Evolutionary conservation across 2,113 vertebrate genomes (phyloP), one percentile per base, ranked within the genome.

Genomic region (Triplophysa tibetana): DNA sequence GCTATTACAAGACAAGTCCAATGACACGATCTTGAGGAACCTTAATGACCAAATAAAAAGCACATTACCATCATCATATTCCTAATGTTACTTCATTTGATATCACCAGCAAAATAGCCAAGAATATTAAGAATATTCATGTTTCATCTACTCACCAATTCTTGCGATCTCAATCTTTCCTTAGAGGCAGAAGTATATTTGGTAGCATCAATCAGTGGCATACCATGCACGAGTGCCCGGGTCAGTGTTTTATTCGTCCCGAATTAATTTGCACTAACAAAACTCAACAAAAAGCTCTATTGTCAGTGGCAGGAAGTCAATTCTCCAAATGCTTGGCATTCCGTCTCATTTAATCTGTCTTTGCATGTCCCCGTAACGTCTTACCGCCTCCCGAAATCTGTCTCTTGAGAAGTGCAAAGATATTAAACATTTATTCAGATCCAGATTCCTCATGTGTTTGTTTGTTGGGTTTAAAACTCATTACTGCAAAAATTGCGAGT

Each of bases 401-500:
- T 65, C 62, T 73, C 69, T 50, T 48, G 58, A 73, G 72, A 60
- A 75, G 23, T 45, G 43, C 70, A 80, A 80, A 60, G 21, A 33
- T 43, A 80, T 74, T 60, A 72, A 45, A 75, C 33, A 73, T 73
- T 58, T 67, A 67, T 67, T 72, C 21, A 43, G 62, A 45, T 21
- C 38, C 26, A 67, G 43, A 41, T 26, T 23, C 17, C 16, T 33
- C 16, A 43, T 45, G 38, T 21, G 52, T 17, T 56, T 60, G 50
- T 60, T 64, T 80, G 62, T 73, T 45, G 50, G 33, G 12, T 75
- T 43, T 41, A 70, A 80, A 45, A 64, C 70, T 67, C 56, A 41
- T 75, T 75, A 75, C 73, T 74, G 61, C 26, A 56, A 77, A 41
- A 75, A 81, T 56, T 41, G 73, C 50, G 70, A 77, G 64, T 72